Evolutionary conservation across 2,888 invertebrate species (phyloP), one percentile per base, ranked within the genome.

Genomic region (Cyclophora punctaria): DNA sequence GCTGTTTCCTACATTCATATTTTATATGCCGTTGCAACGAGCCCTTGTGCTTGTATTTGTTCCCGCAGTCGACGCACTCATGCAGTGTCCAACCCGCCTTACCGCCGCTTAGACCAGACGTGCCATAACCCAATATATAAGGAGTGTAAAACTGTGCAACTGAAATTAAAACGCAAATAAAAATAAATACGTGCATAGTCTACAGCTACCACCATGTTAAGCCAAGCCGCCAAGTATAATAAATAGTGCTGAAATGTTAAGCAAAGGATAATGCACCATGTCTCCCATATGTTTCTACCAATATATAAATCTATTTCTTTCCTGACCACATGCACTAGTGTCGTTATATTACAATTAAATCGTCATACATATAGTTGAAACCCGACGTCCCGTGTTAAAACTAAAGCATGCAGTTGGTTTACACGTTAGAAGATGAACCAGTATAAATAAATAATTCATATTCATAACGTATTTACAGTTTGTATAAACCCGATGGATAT

Each of bases 11-110:
- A 73, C 95, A 95, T 75, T 94, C 94, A 80, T 93, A 93, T 70
- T 92, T 92, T 68, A 93, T 90, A 78, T 95, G 95, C 52, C 95
- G 90, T 75, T 92, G 93, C 67, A 95, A 89, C 57, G 94, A 94
- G 63, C 94, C 93, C 73, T 93, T 93, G 80, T 93, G 93, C 83
- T 93, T 93, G 90, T 96, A 96, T 66, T 93, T 91, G 87, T 95
- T 96, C 62, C 94, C 94, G 80, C 96, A 96, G 68, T 89, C 90
- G 68, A 90, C 90, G 84, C 94, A 94, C 57, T 89, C 90, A 73
- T 90, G 90, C 62, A 88, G 76, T 49, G 88, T 86, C 88, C 88
- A 88, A 56, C 83, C 80, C 57, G 73, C 74, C 70, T 86, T 86
- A 67, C 78, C 77, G 78, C 82, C 72, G 76, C 83, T 76, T 78